phyloP scores from a whole-genome alignment of 2,797 vertebrate genomes.

The Hypotaenidia philippensis region DNA sequence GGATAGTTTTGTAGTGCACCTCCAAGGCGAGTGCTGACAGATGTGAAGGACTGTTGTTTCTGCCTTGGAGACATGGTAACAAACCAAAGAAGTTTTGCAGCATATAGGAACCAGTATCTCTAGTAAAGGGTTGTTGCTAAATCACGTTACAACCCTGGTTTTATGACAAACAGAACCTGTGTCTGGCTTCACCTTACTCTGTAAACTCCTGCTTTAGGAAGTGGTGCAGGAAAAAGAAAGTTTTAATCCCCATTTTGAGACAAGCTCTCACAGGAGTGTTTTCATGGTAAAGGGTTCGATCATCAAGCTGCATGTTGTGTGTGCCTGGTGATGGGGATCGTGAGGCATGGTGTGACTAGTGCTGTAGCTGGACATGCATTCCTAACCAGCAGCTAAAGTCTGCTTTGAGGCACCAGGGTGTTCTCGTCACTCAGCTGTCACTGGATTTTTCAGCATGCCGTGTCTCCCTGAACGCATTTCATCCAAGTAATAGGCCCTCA shows the following conservation, averaged over 20 bases:
- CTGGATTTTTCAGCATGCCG: neutral
- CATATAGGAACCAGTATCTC: neutral
- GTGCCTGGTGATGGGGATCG: neutral
- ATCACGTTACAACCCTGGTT: neutral
- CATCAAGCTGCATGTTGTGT: neutral
- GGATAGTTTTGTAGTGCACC: neutral
- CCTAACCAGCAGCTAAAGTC: slow-evolving; percentile 13
- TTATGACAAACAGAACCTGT: neutral
- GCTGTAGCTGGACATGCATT: slow-evolving; percentile 11
- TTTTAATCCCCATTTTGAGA: neutral
- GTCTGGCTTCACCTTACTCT: neutral
- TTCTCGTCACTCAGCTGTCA: neutral
- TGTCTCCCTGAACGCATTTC: neutral
- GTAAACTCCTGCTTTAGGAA: neutral
- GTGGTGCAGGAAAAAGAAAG: neutral
- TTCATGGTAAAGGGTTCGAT: neutral
- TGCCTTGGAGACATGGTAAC: neutral
- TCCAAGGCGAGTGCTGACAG: neutral
- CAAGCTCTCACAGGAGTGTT: neutral
- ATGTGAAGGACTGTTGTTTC: neutral
- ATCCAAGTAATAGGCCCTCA: slow-evolving; percentile 51
- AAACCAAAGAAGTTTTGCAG: neutral
- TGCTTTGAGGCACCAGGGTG: slow-evolving; percentile 28
- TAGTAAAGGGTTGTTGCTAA: neutral
- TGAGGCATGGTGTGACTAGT: neutral